A percentile compares a stretch with the other conserved stretches of the same genome.
These are phyloP conservation scores for Triplophysa rosa DNA, from an alignment of 2,113 vertebrate genomes.

Conservation along the genomic window DNA sequence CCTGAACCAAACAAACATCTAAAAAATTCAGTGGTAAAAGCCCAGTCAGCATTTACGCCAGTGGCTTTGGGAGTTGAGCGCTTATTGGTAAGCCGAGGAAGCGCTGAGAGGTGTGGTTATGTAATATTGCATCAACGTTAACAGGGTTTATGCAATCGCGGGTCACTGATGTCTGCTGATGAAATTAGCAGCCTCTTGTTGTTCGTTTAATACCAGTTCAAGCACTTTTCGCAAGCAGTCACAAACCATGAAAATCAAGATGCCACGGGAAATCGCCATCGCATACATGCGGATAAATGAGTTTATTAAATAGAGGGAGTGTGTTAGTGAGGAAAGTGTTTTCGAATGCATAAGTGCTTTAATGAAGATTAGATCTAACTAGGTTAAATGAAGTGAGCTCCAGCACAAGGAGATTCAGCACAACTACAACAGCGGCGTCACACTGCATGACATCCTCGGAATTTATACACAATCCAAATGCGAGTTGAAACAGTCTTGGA, in stretches of 20 bases:
- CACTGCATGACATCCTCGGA: too few species aligned
- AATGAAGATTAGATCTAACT: too few species aligned
- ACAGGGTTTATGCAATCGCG: conserved; percentile 24
- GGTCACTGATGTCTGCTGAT: conserved; percentile 33
- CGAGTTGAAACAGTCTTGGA: too few species aligned
- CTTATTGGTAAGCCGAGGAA: conserved; percentile 22
- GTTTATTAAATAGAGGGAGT: background rate
- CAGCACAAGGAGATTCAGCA: too few species aligned
- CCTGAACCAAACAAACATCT: background rate
- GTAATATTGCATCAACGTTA: conserved; percentile 33
- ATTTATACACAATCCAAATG: too few species aligned
- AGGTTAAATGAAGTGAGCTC: too few species aligned
- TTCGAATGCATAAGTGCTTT: too few species aligned
- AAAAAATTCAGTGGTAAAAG: background rate
- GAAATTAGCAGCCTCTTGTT: conserved; percentile 5
- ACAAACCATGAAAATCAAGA: background rate
- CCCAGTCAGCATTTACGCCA: conserved; percentile 32
- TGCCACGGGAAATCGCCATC: background rate
- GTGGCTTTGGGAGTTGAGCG: conserved; percentile 24
- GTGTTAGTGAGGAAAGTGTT: background rate
- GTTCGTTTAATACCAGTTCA: background rate
- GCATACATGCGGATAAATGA: background rate
- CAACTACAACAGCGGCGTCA: too few species aligned
- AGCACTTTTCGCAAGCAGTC: background rate
- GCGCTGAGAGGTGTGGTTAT: conserved; percentile 20